These are phyloP conservation scores for Fissipunctia ypsillon DNA, from an alignment of 2,888 invertebrate species.

Conservation along the genomic window DNA sequence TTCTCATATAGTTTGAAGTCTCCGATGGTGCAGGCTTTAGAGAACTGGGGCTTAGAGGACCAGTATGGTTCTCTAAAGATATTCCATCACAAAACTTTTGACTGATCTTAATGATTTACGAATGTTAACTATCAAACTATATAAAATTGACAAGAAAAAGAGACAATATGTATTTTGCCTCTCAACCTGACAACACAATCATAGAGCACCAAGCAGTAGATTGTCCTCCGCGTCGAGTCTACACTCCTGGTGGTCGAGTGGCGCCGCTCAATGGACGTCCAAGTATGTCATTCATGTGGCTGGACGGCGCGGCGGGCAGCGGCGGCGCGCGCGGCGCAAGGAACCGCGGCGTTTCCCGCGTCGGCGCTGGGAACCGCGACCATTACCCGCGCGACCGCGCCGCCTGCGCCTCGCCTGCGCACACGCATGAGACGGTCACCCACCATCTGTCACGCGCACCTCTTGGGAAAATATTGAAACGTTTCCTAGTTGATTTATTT, in stretches of 20 bases:
- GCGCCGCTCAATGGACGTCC: slow-evolving; percentile 72
- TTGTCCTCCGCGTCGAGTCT: neutral
- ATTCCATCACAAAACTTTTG: neutral
- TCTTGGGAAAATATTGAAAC: slow-evolving; percentile 63
- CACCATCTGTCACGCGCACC: slow-evolving; percentile 62
- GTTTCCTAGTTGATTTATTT: slow-evolving; percentile 52
- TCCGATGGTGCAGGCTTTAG: neutral
- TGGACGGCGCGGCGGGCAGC: slow-evolving; percentile 27
- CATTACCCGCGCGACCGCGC: slow-evolving; percentile 68
- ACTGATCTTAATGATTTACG: neutral
- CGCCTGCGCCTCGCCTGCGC: slow-evolving; percentile 73
- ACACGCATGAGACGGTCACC: slow-evolving; percentile 77
- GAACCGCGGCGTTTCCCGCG: slow-evolving; percentile 61
- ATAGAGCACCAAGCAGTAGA: neutral
- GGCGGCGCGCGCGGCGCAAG: slow-evolving; percentile 31
- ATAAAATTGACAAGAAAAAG: neutral
- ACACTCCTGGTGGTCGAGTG: slow-evolving; percentile 25
- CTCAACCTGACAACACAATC: neutral
- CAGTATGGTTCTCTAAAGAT: neutral
- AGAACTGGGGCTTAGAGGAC: too few species aligned
- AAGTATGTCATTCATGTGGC: slow-evolving; percentile 77
- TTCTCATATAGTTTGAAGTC: slow-evolving; percentile 1
- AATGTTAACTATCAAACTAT: neutral
- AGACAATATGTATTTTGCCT: neutral
- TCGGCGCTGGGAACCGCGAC: slow-evolving; percentile 75